Percentiles rank a stretch among this genome's conserved stretches.
These are phyloP conservation scores for Limnephilus rhombicus DNA, from an alignment of 2,888 invertebrate species.

Conservation along the genomic window DNA sequence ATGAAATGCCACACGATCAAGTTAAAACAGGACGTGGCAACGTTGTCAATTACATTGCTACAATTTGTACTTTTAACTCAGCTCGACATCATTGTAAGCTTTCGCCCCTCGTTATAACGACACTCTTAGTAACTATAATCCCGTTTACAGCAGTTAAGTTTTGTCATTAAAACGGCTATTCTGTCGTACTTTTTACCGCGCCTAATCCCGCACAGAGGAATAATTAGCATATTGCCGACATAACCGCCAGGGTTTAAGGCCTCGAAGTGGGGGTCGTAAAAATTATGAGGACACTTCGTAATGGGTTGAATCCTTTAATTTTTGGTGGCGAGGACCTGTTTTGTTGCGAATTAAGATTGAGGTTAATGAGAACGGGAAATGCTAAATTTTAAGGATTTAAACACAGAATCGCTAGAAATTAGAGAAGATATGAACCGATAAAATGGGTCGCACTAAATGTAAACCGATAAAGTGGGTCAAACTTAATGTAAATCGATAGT, in stretches of 20 bases:
- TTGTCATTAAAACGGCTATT: neutral
- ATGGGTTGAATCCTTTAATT: neutral
- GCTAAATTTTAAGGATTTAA: too few species aligned
- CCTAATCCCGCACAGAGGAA: neutral
- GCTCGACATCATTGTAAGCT: neutral
- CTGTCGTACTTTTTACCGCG: neutral
- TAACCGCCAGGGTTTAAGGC: neutral
- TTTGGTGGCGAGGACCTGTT: neutral
- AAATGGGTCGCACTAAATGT: too few species aligned
- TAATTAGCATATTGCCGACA: neutral
- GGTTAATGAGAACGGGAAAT: neutral
- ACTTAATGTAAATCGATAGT: too few species aligned
- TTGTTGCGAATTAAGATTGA: neutral
- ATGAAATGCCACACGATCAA: too few species aligned
- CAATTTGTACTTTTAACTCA: neutral
- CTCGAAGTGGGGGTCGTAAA: neutral
- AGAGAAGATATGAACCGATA: too few species aligned
- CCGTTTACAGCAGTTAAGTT: neutral
- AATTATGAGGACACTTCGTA: neutral
- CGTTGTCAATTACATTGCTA: neutral
- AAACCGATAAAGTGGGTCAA: too few species aligned
- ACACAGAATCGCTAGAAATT: too few species aligned
- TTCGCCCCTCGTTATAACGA: neutral
- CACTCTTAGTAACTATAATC: neutral
- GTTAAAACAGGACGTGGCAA: too few species aligned